Percentiles rank a stretch among this genome's conserved stretches.
phyloP scores from a whole-genome alignment of 2,113 vertebrate genomes.

The Plecturocebus donacophilus region DNA sequence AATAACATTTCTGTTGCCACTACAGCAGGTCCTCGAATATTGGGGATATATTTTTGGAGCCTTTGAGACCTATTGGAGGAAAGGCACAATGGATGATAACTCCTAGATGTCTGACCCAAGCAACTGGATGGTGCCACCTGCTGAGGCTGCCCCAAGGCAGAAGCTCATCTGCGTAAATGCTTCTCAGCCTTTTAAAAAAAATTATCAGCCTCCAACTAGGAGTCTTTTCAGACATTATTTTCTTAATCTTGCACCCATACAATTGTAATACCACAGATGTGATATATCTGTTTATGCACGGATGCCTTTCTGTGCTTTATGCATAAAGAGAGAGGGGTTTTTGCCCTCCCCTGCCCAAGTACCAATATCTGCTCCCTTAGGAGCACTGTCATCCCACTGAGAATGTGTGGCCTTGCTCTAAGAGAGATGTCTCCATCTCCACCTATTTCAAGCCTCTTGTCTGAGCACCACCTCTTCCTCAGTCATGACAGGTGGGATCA shows the following conservation, averaged over 20 bases:
- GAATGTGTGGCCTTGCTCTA: neutral
- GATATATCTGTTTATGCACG: neutral
- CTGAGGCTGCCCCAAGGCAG: neutral
- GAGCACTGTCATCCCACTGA: neutral
- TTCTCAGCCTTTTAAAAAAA: neutral
- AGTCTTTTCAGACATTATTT: neutral
- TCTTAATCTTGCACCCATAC: neutral
- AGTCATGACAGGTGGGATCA: neutral
- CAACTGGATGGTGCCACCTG: neutral
- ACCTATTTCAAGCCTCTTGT: neutral
- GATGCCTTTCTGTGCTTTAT: neutral
- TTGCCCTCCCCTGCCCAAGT: neutral
- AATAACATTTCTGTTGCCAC: neutral
- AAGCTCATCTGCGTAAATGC: neutral
- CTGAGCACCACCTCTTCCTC: no score
- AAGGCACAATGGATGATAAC: neutral
- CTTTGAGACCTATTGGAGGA: neutral
- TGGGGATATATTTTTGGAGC: neutral
- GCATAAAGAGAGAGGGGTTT: neutral
- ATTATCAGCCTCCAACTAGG: neutral
- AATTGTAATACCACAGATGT: neutral
- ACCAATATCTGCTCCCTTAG: neutral
- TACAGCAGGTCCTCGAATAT: neutral
- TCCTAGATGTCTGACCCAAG: neutral
- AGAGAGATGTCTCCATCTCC: neutral